Base-by-base conservation (phyloP, 2,113 vertebrate genomes). In the Petaurus breviceps region DNA sequence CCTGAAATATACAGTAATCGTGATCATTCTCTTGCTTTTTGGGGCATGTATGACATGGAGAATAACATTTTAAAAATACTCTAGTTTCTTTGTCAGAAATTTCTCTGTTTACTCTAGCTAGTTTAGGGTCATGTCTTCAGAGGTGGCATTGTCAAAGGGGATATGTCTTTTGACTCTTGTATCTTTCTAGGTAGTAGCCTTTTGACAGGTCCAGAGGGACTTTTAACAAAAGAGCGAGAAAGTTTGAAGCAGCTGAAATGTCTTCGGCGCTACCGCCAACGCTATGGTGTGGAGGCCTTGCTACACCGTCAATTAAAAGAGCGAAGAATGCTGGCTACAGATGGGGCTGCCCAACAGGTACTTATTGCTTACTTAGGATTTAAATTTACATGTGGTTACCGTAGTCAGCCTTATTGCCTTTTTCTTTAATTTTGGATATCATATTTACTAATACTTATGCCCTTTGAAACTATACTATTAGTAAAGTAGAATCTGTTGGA, bases 211-310 rank as follows among this genome's bases (percentile, higher is more conserved):
- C 98, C 99, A 0, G 99, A 99, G 96, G 99, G 99, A 90, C 97
- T 99, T 97, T 99, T 99, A 94, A 97, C 98, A 96, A 99, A 99
- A 98, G 99, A 99, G 90, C 98, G 99, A n/a, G 99, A 99, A 94
- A 99, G 99, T 94, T 98, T 99, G 97, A 99, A 99, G 96, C 99
- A 99, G 91, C 98, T 99, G 50, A 99, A 99, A 98, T 99, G 99
- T 77, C 98, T 99, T 9, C 99, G 99, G 0, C 99, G 99, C 0
- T 99, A 99, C 94, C 99, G 99, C 43, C 99, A 99, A 47, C 99
- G 99, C 51, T 99, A 99, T 10, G 99, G 99, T 0, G 99, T 99
- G 25, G 99, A 99, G 97, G 99, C 99, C 9, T 98, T 99, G 96
- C 98, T 99, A 54, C 99, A 99, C 95, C 99, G 99, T 43, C 99